Percentiles rank a stretch among this genome's conserved stretches.
Conservation (phyloP, 2,797 vertebrate genomes). For the Lepilemur ruficaudatus region DNA sequence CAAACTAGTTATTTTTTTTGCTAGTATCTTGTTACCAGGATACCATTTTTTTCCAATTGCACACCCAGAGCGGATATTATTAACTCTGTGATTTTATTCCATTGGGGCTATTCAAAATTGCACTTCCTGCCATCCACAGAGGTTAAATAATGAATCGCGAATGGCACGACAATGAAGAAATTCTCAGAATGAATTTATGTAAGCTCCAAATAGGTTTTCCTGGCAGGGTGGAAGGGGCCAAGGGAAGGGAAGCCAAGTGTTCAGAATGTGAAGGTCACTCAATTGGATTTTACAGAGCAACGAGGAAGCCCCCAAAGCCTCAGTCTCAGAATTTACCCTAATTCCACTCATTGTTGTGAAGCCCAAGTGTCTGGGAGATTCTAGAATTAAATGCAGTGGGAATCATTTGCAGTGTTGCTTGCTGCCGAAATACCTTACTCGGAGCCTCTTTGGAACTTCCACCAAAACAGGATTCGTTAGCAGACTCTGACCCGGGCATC, state of each 20-base stretch:
- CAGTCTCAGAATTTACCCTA: background rate
- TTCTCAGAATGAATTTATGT: slow-evolving; percentile 39
- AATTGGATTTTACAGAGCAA: background rate
- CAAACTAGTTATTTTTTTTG: slow-evolving; percentile 17
- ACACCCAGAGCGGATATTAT: slow-evolving; percentile 57
- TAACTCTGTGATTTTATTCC: slow-evolving; percentile 65
- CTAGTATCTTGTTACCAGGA: slow-evolving; percentile 62
- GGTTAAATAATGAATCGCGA: slow-evolving; percentile 62
- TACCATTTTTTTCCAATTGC: slow-evolving; percentile 61
- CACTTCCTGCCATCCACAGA: background rate
- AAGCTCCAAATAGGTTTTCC: slow-evolving; percentile 30
- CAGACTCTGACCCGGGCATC: background rate
- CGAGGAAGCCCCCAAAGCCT: background rate
- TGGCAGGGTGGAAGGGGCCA: background rate
- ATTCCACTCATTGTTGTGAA: background rate
- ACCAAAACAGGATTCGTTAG: background rate
- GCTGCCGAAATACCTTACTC: background rate
- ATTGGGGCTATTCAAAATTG: background rate
- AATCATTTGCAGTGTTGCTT: background rate
- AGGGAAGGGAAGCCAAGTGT: background rate
- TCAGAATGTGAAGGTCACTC: background rate
- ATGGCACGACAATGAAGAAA: slow-evolving; percentile 43
- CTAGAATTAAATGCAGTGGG: background rate
- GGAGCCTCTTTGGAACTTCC: background rate
- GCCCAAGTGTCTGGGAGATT: background rate